Conservation (phyloP, 1,140 invertebrate genomes). For the Teleogryllus occipitalis region DNA sequence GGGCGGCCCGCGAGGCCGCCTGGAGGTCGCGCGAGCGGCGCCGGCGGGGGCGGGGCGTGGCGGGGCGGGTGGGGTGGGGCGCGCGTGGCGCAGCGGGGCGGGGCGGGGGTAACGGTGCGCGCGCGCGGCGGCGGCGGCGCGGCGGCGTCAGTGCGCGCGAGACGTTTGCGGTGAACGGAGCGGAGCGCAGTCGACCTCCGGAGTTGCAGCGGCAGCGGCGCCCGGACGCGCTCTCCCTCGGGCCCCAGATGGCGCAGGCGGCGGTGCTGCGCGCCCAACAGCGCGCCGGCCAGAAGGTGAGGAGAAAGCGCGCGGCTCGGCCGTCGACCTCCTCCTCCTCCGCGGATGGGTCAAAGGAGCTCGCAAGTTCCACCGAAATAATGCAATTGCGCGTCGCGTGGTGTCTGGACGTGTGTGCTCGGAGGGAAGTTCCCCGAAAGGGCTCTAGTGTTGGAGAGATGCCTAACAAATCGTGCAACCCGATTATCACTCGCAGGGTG, state of each 20-base stretch:
- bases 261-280: constrained; percentile 16
- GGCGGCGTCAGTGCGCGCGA: background rate
- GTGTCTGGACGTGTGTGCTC: background rate
- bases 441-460: too few relatives aligned
- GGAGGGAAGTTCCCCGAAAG: too few relatives aligned
- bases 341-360: background rate
- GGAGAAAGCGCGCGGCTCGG: background rate
- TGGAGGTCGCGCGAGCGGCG: background rate
- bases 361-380: background rate
- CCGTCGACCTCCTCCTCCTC: background rate
- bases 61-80: too few relatives aligned
- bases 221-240: too few relatives aligned
- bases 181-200: background rate
- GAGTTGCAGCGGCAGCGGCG: background rate
- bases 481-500: too few relatives aligned
- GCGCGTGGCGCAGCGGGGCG: too few relatives aligned
- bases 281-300: constrained; percentile 17
- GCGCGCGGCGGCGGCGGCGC: too few relatives aligned
- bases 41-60: too few relatives aligned
- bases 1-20: background rate
- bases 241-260: constrained; percentile 12
- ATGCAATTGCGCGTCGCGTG: background rate
- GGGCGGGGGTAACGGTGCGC: background rate
- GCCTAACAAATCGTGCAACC: too few relatives aligned
- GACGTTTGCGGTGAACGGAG: background rate